These are phyloP conservation scores for Aricia agestis DNA, from an alignment of 1,140 invertebrate species.

Conservation along the genomic window DNA sequence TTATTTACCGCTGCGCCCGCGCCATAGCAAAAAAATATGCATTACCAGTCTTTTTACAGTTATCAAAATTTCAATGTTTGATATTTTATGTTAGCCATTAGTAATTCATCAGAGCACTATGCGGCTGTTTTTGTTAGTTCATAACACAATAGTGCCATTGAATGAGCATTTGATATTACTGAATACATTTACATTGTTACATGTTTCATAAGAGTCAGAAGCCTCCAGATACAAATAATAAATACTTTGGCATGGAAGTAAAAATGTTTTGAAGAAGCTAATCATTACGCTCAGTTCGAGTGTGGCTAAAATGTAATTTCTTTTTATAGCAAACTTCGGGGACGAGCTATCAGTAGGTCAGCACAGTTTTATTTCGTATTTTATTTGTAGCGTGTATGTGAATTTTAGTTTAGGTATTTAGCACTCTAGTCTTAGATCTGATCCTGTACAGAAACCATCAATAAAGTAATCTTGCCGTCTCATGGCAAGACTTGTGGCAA, in stretches of 20 bases:
- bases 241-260: not conserved
- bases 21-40: no score
- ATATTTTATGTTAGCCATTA: constrained; percentile 36
- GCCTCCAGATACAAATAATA: no score
- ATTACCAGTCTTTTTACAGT: constrained; percentile 4
- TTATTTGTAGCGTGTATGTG: constrained; percentile 25
- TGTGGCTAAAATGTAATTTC: constrained; percentile 53
- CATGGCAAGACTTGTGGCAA: not conserved
- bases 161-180: not conserved
- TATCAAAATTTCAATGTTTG: not conserved
- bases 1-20: no score
- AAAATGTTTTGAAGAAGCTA: constrained; percentile 18
- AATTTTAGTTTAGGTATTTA: constrained; percentile 14
- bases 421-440: not conserved
- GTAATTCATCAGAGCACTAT: constrained; percentile 53
- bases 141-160: constrained; percentile 10
- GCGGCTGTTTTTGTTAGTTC: constrained; percentile 32
- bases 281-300: not conserved
- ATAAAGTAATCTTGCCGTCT: not conserved
- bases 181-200: constrained; percentile 8
- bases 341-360: constrained; percentile 87
- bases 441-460: not conserved
- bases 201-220: not conserved
- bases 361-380: constrained; percentile 59
- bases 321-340: constrained; percentile 86